These are phyloP conservation scores for Siniperca knerii DNA, from an alignment of 2,113 vertebrate genomes.

Conservation along the genomic window DNA sequence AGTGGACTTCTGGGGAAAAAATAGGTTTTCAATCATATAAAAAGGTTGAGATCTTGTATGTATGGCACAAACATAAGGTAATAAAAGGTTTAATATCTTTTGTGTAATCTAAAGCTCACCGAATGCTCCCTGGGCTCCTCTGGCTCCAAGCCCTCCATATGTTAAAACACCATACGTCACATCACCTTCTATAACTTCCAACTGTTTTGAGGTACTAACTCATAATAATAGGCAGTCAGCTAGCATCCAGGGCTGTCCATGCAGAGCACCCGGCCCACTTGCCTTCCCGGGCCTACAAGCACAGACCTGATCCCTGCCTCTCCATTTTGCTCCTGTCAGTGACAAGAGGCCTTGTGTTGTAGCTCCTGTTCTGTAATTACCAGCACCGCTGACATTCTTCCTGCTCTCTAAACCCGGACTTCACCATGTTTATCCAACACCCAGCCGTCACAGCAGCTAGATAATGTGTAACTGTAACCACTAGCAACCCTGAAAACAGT, in stretches of 20 bases:
- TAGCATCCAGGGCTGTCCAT: conserved; percentile 1
- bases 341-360: conserved; percentile 52
- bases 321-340: conserved; percentile 43
- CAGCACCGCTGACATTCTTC: conserved; percentile 76
- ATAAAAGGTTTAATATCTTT: not conserved
- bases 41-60: not conserved
- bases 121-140: not conserved
- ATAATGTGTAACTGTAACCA: conserved; percentile 79
- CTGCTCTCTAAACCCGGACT: conserved; percentile 70
- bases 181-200: conserved; percentile 11
- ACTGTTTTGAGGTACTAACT: conserved; percentile 22
- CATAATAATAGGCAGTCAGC: not conserved
- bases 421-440: conserved; percentile 79
- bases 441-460: conserved; percentile 62
- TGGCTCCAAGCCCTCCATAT: not conserved
- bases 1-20: not conserved
- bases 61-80: not conserved
- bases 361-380: conserved; percentile 79
- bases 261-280: conserved; percentile 15
- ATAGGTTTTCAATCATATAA: not conserved
- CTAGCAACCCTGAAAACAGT: conserved; percentile 73
- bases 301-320: conserved; percentile 66
- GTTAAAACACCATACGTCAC: conserved; percentile 1
- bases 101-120: conserved; percentile 1
- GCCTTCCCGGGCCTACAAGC: conserved; percentile 47